Evolutionary conservation across 2,113 vertebrate genomes (phyloP), one percentile per base, ranked within the genome.

Genomic region (Beaufortia kweichowensis): DNA sequence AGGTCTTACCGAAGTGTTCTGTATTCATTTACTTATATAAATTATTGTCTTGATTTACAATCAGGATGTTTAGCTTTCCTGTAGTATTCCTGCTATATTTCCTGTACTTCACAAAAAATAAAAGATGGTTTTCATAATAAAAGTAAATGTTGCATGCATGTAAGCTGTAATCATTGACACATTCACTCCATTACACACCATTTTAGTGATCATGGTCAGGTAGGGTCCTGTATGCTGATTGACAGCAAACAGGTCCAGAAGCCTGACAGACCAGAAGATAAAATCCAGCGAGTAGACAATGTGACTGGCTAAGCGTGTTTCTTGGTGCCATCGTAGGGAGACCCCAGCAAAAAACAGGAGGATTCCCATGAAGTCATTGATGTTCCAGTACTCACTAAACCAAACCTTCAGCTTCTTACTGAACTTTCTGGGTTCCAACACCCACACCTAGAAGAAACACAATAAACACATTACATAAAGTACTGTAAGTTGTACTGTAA

Each of bases 331-430:
- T 19, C 96, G 94, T 75, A 99, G 84, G 7, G 72, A 86, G 77
- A 98, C 92, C 8, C 95, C 96, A 70, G 90, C 83, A 76, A 93
- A 84, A 83, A 99, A 99, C 46, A 99, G 86, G 64, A 95, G 50
- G 80, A 96, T 97, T 35, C 93, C 97, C 24, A 95, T 59, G 46
- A 94, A 92, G 80, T 98, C 97, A 21, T 93, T 95, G 59, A 94
- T 77, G 88, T 99, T 99, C 97, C 97, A 99, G 86, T 98, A 99
- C 83, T 98, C 96, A 31, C 92, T 92, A 83, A 98, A 93, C 96
- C 96, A 99, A 67, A 99, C 89, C 85, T 96, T 97, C 81, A 99
- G 86, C 85, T 99, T 99, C 81, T 95, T 95, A 55, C 70, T 88
- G 76, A 96, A 90, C 80, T 97, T 96, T 77, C 91, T 91, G 2